Conservation (phyloP, 92 coral and sea anemone genomes). For the Bergia puertoricense region DNA sequence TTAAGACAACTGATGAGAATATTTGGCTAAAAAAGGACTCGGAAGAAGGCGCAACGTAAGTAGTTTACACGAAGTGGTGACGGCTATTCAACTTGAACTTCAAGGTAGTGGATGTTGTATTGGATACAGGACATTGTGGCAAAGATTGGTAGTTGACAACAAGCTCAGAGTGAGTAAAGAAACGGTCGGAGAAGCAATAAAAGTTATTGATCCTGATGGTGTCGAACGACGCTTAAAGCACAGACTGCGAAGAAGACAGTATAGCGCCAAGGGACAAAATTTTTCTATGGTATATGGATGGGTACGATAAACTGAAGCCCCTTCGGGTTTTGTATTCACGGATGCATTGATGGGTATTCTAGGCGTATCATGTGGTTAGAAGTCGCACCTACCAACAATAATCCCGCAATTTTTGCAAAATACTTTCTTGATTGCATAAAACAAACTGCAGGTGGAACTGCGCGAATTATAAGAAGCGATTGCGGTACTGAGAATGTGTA, state of each 20-base stretch:
- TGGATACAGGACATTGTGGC: conserved; percentile 52
- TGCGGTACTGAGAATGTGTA: conserved; percentile 7
- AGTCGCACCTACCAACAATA: too few relatives aligned
- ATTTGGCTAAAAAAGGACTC: conserved; percentile 21
- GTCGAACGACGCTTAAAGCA: conserved; percentile 47
- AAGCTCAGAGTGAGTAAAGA: conserved; percentile 38
- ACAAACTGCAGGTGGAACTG: conserved; percentile 1
- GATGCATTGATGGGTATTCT: too few relatives aligned
- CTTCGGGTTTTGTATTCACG: too few relatives aligned
- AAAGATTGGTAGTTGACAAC: conserved; percentile 37
- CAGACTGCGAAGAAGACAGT: conserved; percentile 47
- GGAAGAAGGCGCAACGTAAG: conserved; percentile 6
- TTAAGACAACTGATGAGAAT: conserved; percentile 34
- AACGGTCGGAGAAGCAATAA: conserved; percentile 40
- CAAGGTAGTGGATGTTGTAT: conserved; percentile 51
- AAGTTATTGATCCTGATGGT: conserved; percentile 53
- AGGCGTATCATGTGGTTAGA: too few relatives aligned
- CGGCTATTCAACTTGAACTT: conserved; percentile 29
- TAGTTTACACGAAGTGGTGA: conserved; percentile 35
- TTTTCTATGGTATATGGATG: neutral
- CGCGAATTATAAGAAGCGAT: neutral
- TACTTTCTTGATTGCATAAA: neutral
- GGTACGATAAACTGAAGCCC: neutral
- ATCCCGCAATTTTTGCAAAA: neutral
- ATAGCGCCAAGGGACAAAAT: conserved; percentile 15